Evolutionary conservation across 2,113 vertebrate species (phyloP).

Genomic region (Zosterops hypoxanthus): DNA sequence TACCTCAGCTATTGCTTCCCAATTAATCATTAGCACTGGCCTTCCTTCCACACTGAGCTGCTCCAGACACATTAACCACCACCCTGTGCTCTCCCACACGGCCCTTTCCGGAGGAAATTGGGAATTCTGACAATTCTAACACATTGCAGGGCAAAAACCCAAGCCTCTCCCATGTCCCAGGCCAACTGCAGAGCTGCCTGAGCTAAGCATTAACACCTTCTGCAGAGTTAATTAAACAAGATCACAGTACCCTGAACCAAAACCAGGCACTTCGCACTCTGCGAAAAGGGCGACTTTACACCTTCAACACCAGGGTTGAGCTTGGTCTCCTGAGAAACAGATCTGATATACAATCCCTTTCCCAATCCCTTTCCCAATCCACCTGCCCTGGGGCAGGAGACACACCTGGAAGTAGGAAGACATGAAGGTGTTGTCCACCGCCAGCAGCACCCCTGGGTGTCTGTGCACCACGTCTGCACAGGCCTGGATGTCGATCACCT

Average conservation of each 20-base stretch:
- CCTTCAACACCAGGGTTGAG: background rate
- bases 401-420: slow-evolving; percentile 94
- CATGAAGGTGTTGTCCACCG: slow-evolving; percentile 96
- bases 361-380: too few species aligned
- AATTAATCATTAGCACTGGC: background rate
- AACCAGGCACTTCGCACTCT: background rate
- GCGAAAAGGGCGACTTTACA: background rate
- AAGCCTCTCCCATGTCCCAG: background rate
- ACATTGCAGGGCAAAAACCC: background rate
- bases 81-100: background rate
- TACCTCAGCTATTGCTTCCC: background rate
- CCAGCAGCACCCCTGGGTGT: slow-evolving; percentile 83
- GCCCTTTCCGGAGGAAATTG: background rate
- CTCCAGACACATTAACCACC: background rate
- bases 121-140: background rate
- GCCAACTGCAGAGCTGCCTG: background rate
- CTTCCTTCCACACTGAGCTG: background rate
- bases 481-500: slow-evolving; percentile 84
- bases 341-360: too few species aligned
- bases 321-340: background rate
- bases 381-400: too few species aligned
- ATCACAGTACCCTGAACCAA: background rate
- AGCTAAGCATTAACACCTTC: background rate
- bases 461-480: slow-evolving; percentile 80
- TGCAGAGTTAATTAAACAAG: background rate